Conservation (phyloP, 2,797 vertebrate species). For the Phataginus tricuspis region DNA sequence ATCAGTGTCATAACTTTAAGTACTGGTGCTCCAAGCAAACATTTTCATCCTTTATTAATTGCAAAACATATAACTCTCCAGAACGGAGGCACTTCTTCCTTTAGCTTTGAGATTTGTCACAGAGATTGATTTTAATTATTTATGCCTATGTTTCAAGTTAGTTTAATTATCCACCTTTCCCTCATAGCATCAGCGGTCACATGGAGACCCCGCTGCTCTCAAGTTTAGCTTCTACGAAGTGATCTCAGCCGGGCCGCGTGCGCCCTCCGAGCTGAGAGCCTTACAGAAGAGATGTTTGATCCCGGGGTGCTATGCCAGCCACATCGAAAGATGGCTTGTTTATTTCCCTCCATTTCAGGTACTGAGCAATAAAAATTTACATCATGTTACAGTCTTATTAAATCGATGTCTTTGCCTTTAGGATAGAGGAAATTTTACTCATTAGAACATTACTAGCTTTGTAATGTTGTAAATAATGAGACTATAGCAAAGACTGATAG, state of each 20-base stretch:
- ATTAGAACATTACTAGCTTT: background rate
- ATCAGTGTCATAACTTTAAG: conserved; percentile 10
- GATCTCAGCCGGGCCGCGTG: conserved; percentile 92
- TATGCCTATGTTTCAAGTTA: background rate
- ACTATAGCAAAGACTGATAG: background rate
- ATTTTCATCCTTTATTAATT: conserved; percentile 51
- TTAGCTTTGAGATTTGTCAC: background rate
- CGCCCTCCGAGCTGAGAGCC: conserved; percentile 91
- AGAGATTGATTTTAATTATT: conserved; percentile 22
- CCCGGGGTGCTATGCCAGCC: conserved; percentile 94
- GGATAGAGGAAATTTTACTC: background rate
- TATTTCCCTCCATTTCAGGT: conserved; percentile 96
- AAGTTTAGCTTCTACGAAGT: conserved; percentile 97
- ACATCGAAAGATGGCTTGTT: conserved; percentile 95
- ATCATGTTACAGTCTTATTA: conserved; percentile 23
- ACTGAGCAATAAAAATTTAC: conserved; percentile 35
- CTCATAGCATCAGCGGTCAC: conserved; percentile 94
- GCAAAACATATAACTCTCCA: conserved; percentile 40
- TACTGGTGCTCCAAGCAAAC: background rate
- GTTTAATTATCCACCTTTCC: conserved; percentile 53
- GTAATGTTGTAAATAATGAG: background rate
- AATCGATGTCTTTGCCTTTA: conserved; percentile 33
- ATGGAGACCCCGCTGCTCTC: conserved; percentile 93
- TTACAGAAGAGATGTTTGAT: conserved; percentile 95
- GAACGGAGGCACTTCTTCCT: background rate